A percentile compares a stretch with the other conserved stretches of the same genome.
These are phyloP conservation scores for Cataglyphis cursor DNA, from an alignment of 2,888 invertebrate species.

Conservation along the genomic window DNA sequence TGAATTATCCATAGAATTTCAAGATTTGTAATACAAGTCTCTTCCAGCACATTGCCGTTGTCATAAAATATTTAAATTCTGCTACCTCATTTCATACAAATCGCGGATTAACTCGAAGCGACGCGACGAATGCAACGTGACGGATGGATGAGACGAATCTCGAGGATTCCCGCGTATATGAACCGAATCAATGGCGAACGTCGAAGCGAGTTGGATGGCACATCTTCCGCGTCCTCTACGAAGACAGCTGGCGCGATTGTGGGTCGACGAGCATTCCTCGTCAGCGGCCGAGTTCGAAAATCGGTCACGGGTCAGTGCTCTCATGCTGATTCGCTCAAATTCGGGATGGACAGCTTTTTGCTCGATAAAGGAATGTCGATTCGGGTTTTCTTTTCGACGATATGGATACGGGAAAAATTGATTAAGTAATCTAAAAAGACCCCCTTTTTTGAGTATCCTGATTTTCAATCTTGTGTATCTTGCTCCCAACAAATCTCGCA, in stretches of 20 bases:
- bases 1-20: neutral
- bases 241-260: constrained; percentile 50
- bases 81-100: neutral
- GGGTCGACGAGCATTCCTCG: constrained; percentile 46
- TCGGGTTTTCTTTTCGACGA: neutral
- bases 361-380: constrained; percentile 13
- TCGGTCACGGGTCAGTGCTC: constrained; percentile 39
- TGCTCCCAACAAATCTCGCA: neutral
- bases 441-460: neutral
- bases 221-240: constrained; percentile 30
- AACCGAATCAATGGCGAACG: constrained; percentile 64
- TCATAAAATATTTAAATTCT: neutral
- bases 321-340: constrained; percentile 12
- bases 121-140: constrained; percentile 15
- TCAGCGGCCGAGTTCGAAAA: constrained; percentile 47
- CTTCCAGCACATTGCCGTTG: neutral
- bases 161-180: constrained; percentile 27
- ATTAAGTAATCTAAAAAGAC: neutral
- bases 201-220: constrained; percentile 35
- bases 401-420: neutral
- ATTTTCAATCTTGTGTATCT: neutral
- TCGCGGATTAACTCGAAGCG: constrained; percentile 23
- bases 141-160: constrained; percentile 44
- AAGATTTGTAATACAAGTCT: neutral
- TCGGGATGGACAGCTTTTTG: neutral